Evolutionary conservation across 2,797 vertebrate species (phyloP).

Genomic region (Poeciliopsis gracilis): DNA sequence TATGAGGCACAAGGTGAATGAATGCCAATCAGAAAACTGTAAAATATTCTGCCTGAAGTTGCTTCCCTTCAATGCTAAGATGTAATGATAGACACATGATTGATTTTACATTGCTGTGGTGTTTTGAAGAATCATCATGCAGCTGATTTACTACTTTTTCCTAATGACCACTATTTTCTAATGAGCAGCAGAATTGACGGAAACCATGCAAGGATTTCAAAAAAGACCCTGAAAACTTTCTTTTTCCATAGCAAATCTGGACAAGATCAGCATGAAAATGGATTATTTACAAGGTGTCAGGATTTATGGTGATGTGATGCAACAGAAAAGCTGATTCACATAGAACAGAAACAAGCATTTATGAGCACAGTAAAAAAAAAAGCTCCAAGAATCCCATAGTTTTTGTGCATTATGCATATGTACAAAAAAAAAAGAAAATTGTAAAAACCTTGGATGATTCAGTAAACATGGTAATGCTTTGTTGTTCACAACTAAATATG

Average conservation of each 20-base stretch:
- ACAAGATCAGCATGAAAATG: constrained; percentile 28
- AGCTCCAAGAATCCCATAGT: neutral
- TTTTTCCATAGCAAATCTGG: constrained; percentile 25
- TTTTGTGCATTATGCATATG: neutral
- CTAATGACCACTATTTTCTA: constrained; percentile 55
- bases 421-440: neutral
- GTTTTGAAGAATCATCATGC: constrained; percentile 6
- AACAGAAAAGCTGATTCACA: constrained; percentile 4
- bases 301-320: neutral
- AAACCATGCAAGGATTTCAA: constrained; percentile 45
- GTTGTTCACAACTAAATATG: neutral
- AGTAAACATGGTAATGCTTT: neutral
- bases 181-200: constrained; percentile 42
- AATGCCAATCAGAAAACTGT: neutral
- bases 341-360: neutral
- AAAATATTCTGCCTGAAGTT: neutral
- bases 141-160: constrained; percentile 39
- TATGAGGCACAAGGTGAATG: neutral
- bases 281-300: constrained; percentile 11
- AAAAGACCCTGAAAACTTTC: constrained; percentile 39
- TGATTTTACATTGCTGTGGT: neutral
- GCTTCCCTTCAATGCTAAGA: neutral
- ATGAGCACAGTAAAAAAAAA: neutral
- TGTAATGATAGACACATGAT: neutral
- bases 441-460: neutral